These are phyloP conservation scores for Heliconius melpomene DNA, from an alignment of 1,140 invertebrate genomes.

Conservation along the genomic window DNA sequence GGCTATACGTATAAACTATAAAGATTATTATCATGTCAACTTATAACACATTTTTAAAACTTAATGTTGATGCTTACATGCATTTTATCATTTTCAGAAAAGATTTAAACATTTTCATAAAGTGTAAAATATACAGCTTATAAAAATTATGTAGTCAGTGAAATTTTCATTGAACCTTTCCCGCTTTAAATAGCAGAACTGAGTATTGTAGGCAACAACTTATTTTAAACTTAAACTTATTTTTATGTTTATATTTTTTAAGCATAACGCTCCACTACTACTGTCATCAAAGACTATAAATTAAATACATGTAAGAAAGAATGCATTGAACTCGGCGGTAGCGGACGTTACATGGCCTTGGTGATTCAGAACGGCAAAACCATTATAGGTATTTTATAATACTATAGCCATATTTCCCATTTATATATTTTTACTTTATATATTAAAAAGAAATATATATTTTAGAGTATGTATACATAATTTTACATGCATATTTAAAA, in stretches of 20 bases:
- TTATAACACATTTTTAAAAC: neutral
- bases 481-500: too few species aligned
- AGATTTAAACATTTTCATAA: too few species aligned
- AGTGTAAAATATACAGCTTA: too few species aligned
- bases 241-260: neutral
- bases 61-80: too few species aligned
- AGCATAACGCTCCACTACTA: neutral
- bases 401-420: neutral
- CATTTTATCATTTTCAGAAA: too few species aligned
- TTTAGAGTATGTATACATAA: too few species aligned
- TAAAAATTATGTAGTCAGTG: too few species aligned
- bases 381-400: constrained; percentile 12
- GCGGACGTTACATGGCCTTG: constrained; percentile 32
- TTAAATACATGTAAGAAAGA: constrained; percentile 6
- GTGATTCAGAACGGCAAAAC: constrained; percentile 29
- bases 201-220: too few species aligned
- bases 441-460: too few species aligned
- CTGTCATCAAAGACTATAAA: neutral
- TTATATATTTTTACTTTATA: neutral
- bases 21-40: neutral
- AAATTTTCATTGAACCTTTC: too few species aligned
- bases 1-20: neutral
- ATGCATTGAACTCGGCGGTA: constrained; percentile 32
- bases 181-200: too few species aligned
- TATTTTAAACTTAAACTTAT: too few species aligned